Conservation (phyloP, 2,888 invertebrate species). For the Isotomurus palustris region DNA sequence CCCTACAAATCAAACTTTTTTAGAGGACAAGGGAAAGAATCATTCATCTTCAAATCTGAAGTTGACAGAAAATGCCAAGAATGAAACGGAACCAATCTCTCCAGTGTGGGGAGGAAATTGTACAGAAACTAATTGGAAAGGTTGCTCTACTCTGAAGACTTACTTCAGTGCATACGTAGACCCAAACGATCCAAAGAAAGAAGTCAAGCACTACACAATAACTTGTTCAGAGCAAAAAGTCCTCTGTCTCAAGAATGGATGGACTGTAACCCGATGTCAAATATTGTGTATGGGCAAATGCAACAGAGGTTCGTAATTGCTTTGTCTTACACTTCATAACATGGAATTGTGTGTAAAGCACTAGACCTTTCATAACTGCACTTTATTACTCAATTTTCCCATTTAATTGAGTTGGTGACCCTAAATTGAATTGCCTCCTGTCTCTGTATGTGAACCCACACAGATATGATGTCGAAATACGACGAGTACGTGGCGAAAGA, state of each 20-base stretch:
- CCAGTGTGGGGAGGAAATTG: constrained; percentile 35
- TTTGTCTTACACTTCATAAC: not conserved
- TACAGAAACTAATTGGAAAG: constrained; percentile 23
- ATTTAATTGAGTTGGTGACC: too few species aligned
- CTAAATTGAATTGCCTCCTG: too few species aligned
- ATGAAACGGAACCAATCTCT: too few species aligned
- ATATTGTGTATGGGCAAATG: constrained; percentile 37
- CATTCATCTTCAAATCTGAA: not conserved
- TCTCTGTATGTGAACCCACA: too few species aligned
- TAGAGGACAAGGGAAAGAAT: not conserved
- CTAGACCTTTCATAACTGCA: too few species aligned
- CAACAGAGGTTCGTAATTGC: constrained; percentile 26
- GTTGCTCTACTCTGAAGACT: constrained; percentile 22
- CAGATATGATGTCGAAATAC: constrained; percentile 28
- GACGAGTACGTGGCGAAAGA: constrained; percentile 29
- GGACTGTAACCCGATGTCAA: constrained; percentile 41
- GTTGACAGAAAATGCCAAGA: too few species aligned
- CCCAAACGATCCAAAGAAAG: constrained; percentile 12
- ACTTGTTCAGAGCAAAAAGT: constrained; percentile 16
- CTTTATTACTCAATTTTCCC: too few species aligned
- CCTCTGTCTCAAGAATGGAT: constrained; percentile 36
- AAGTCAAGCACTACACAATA: constrained; percentile 14
- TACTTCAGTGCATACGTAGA: constrained; percentile 10
- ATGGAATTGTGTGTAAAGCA: too few species aligned
- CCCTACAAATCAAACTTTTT: too few species aligned